These are phyloP conservation scores for Paedocypris sp. DNA, from an alignment of 2,113 vertebrate species.

Conservation along the genomic window DNA sequence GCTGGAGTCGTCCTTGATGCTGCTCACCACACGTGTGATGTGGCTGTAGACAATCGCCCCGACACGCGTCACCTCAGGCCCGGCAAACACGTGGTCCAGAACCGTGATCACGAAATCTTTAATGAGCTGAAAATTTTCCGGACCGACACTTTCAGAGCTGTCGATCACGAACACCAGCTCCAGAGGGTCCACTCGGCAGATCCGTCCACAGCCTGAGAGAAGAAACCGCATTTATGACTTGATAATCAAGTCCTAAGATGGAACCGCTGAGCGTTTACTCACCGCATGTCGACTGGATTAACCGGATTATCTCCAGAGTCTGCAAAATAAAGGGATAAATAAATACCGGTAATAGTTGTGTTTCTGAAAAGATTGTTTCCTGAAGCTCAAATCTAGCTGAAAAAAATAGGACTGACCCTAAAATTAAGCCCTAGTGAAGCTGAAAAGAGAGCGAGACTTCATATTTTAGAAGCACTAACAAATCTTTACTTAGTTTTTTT, in stretches of 20 bases:
- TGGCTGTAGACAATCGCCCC: constrained; percentile 78
- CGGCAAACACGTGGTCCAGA: constrained; percentile 55
- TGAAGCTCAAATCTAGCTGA: too few relatives aligned
- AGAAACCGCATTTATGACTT: neutral
- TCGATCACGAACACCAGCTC: constrained; percentile 82
- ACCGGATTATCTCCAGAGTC: constrained; percentile 74
- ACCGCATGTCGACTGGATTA: constrained; percentile 80
- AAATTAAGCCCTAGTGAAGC: too few relatives aligned
- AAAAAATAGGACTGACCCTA: too few relatives aligned
- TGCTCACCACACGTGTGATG: constrained; percentile 56
- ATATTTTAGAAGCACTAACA: too few relatives aligned
- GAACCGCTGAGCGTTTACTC: constrained; percentile 44
- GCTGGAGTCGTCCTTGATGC: constrained; percentile 52
- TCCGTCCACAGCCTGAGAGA: constrained; percentile 64
- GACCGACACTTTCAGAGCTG: constrained; percentile 80
- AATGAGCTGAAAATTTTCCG: constrained; percentile 66
- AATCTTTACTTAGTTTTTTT: too few relatives aligned
- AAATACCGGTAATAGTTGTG: neutral
- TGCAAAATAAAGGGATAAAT: constrained; percentile 39
- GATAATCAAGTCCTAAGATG: neutral
- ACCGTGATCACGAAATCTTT: constrained; percentile 72
- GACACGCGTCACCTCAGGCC: constrained; percentile 43
- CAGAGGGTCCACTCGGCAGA: constrained; percentile 63
- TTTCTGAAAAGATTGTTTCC: neutral
- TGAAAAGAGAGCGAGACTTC: too few relatives aligned